Base-by-base conservation (phyloP, 2,113 vertebrate species). In the Cephalopterus ornatus region DNA sequence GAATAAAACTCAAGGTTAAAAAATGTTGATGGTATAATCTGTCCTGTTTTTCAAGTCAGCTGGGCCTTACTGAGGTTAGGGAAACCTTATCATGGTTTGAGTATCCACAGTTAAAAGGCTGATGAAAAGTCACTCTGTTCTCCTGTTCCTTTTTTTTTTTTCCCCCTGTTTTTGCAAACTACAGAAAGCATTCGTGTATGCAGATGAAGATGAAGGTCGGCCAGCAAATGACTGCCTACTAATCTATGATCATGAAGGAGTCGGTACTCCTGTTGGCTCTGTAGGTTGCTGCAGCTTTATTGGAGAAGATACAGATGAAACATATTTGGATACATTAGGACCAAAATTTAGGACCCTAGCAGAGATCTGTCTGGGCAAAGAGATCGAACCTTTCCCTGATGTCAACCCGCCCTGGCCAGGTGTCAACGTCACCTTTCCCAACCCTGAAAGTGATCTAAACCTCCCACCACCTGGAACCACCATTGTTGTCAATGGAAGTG, bases 281-380 rank as follows among this genome's bases (percentile, higher is more conserved):
- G 97, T 99, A 15, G 99, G 99, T 33, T 99, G 99, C 97, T 99
- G 99, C 97, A 99, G 98, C 89, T 98, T 98, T 89, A 98, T 99
- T 46, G 98, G 98, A 39, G 98, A 98, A 46, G 98, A 99, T 9
- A 84, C 98, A 37, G 98, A 99, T 35, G 98, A 99, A 61, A 97
- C 97, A 0, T 99, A 98, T 92, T 98, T 99, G 73, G 97, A 99
- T 92, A 98, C 99, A 30, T 95, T 99, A 30, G 99, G 98, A 66
- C 98, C 98, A 35, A 99, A 99, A 97, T 99, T 99, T 95, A 99
- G 98, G 97, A 99, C 99, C 14, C 93, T 99, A 32, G 99, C 99
- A 49, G 98, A 99, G 95, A 98, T 99, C 93, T 99, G 99, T 96
- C 94, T 97, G 63, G 98, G 99, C 39, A 98, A 98, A 30, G 82